Evolutionary conservation across 2,888 invertebrate species (phyloP).

Genomic region (Luffia ferchaultella): DNA sequence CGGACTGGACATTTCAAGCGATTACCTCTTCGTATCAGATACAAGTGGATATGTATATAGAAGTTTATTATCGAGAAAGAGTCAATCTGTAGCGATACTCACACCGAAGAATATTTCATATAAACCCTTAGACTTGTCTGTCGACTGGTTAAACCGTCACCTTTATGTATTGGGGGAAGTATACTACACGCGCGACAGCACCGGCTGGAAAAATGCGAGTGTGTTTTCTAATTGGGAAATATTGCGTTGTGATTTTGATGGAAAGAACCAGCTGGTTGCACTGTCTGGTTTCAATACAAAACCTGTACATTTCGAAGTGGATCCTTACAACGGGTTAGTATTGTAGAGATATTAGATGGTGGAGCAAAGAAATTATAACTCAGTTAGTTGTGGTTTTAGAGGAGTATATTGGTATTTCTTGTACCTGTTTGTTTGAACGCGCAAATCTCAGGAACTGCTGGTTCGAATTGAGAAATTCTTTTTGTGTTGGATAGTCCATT

Average conservation of each 20-base stretch:
- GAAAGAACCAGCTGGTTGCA: slow-evolving; percentile 73
- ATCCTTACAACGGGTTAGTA: slow-evolving; percentile 89
- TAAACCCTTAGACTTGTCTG: slow-evolving; percentile 74
- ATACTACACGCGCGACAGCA: slow-evolving; percentile 45
- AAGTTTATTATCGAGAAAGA: slow-evolving; percentile 54
- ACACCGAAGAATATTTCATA: slow-evolving; percentile 67
- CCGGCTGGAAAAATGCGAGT: slow-evolving; percentile 27
- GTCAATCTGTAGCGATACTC: slow-evolving; percentile 53
- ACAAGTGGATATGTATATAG: slow-evolving; percentile 71
- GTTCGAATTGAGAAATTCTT: too few relatives aligned
- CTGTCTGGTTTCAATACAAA: slow-evolving; percentile 73
- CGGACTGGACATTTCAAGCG: slow-evolving; percentile 77
- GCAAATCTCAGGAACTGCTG: too few relatives aligned
- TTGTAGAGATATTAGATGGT: too few relatives aligned
- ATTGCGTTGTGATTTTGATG: slow-evolving; percentile 77
- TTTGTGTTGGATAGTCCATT: too few relatives aligned
- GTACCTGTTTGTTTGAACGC: too few relatives aligned
- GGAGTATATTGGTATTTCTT: too few relatives aligned
- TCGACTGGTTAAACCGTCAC: slow-evolving; percentile 90
- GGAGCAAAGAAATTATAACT: too few relatives aligned
- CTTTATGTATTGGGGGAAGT: slow-evolving; percentile 84
- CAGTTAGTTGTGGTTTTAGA: too few relatives aligned
- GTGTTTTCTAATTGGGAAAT: slow-evolving; percentile 72
- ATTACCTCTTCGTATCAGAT: slow-evolving; percentile 81
- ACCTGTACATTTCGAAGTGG: slow-evolving; percentile 86